Evolutionary conservation across 2,888 invertebrate genomes (phyloP), one percentile per base, ranked within the genome.

Genomic region (Nezara viridula): DNA sequence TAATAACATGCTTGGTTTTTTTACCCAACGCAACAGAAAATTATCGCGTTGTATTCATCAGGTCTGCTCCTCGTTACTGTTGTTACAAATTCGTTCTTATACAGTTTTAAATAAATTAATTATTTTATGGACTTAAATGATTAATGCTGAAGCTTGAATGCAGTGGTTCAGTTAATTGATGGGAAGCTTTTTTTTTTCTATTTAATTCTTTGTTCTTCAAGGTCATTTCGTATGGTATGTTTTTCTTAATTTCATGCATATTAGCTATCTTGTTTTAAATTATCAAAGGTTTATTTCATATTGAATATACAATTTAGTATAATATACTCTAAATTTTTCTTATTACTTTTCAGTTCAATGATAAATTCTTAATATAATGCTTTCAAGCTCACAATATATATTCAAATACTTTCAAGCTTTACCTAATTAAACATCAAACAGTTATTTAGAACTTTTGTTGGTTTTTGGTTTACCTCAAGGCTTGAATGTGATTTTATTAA

Each of bases 201-300:
- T 21, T n/a, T 24, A 14, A 44, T 81, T 81, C 81, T 81, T 81
- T 81, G 81, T 81, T 81, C 81, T 81, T 81, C 81, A 81, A 81
- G 81, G 81, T 81, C 81, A 81, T 81, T 81, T 44, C 44, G 44
- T 14, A 47, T 81, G 81, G 14, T 44, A 12, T 40, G 19, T 81
- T 37, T 81, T n/a, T 44, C 5, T 81, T 81, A 24, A 81, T 81
- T 81, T 44, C 32, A 81, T 44, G 1, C 81, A 81, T 37, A 19
- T 6, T 73, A 73, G 6, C 66, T n/a, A 9, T 55, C 7, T 55
- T 55, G 10, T n/a, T 6, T 55, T 55, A 55, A 3, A 24, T 55
- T 7, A n/a, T 55, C 6, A 55, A 55, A 60, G 21, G n/a, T 55
- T 55, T 60, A 0, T 55, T 9, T n/a, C 10, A 55, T 55, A 9